Percentiles rank a stretch among this genome's conserved stretches.
Evolutionary conservation across 2,797 vertebrate genomes (phyloP).

Genomic region (Semaprochilodus insignis): DNA sequence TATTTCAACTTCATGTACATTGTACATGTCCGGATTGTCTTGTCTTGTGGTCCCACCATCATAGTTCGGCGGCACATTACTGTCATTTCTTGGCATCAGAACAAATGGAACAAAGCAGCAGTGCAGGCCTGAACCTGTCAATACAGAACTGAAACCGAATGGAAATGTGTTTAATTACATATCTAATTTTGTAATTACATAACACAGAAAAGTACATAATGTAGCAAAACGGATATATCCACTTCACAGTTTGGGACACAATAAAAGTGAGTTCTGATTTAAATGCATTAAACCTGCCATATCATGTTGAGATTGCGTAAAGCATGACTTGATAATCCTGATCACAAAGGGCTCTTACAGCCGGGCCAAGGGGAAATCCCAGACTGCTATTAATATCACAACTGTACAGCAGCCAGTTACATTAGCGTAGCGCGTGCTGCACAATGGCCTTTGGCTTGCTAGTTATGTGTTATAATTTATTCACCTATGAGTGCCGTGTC

Average conservation of each 20-base stretch:
- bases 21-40: too few species aligned
- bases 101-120: neutral
- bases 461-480: neutral
- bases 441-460: neutral
- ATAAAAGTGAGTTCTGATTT: neutral
- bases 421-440: neutral
- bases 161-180: neutral
- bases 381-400: neutral
- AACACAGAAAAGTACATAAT: too few species aligned
- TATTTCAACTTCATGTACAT: too few species aligned
- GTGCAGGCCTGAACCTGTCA: neutral
- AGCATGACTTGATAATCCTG: neutral
- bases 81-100: too few species aligned
- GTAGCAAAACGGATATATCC: neutral
- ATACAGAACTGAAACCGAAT: neutral
- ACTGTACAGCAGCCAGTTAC: neutral
- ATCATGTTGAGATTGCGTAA: conserved; percentile 1
- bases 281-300: neutral
- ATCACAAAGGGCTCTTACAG: neutral
- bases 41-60: too few species aligned
- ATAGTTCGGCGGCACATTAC: too few species aligned
- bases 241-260: neutral
- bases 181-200: too few species aligned
- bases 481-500: neutral
- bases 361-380: neutral